A percentile compares a stretch with the other conserved stretches of the same genome.
phyloP scores from a whole-genome alignment of 2,888 invertebrate species.

The Epistrophella euchroma region DNA sequence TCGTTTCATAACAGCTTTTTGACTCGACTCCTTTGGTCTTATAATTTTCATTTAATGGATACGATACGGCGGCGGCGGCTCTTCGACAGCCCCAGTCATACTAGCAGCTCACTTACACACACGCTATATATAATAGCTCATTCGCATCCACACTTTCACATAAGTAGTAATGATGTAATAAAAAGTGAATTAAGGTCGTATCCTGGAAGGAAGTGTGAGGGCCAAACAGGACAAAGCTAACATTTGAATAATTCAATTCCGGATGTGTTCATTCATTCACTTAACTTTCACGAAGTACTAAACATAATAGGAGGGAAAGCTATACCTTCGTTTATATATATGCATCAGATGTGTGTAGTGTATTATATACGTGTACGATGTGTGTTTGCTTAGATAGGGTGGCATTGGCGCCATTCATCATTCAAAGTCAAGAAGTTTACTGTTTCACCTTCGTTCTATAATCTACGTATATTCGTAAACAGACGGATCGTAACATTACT shows the following conservation, averaged over 20 bases:
- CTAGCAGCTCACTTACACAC: conserved; percentile 40
- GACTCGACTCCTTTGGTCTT: conserved; percentile 59
- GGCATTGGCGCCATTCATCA: conserved; percentile 73
- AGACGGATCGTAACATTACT: conserved; percentile 69
- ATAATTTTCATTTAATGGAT: conserved; percentile 74
- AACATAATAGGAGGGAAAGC: conserved; percentile 26
- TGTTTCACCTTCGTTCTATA: conserved; percentile 69
- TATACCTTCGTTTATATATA: conserved; percentile 7
- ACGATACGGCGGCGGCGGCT: conserved; percentile 18
- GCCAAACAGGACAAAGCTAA: conserved; percentile 59
- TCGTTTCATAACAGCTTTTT: conserved; percentile 57
- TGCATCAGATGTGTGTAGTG: neutral
- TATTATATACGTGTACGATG: conserved; percentile 12
- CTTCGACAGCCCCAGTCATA: conserved; percentile 34
- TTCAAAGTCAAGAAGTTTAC: conserved; percentile 76
- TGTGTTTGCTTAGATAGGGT: conserved; percentile 47
- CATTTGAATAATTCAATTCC: conserved; percentile 75
- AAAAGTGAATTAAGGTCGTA: conserved; percentile 72
- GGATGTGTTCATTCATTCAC: conserved; percentile 75
- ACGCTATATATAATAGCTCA: conserved; percentile 38
- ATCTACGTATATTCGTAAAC: conserved; percentile 6
- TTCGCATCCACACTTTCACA: conserved; percentile 51
- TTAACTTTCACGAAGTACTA: conserved; percentile 66
- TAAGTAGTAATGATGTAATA: conserved; percentile 69
- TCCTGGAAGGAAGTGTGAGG: conserved; percentile 21